phyloP scores from a whole-genome alignment of 2,797 vertebrate genomes.

The Cyclura pinguis region DNA sequence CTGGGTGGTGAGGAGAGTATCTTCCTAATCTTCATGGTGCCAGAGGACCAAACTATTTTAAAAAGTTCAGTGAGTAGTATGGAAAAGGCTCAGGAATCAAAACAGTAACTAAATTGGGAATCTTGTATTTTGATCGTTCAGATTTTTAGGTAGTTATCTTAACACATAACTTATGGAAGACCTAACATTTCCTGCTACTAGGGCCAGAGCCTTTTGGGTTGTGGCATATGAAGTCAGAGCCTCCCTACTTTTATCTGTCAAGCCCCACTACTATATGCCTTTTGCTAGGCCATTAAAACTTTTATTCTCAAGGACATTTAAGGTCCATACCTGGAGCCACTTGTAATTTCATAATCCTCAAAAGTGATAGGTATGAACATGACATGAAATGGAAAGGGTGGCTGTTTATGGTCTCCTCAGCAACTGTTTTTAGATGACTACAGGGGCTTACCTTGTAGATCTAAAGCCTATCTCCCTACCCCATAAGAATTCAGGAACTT shows the following conservation, averaged over 20 bases:
- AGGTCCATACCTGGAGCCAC: neutral
- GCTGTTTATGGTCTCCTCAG: neutral
- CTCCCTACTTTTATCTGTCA: neutral
- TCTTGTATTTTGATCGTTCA: neutral
- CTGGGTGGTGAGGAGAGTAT: neutral
- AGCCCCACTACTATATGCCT: neutral
- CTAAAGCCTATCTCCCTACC: neutral
- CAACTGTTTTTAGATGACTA: neutral
- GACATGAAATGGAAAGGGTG: neutral
- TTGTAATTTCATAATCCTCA: neutral
- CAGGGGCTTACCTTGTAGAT: too few relatives aligned
- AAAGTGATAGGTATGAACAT: neutral
- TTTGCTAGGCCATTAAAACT: neutral
- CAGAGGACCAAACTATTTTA: neutral
- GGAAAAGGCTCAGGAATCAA: neutral
- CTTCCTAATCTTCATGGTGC: neutral
- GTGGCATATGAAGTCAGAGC: neutral
- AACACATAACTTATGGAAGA: too few relatives aligned
- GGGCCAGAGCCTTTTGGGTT: neutral
- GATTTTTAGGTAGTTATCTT: neutral
- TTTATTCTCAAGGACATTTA: neutral
- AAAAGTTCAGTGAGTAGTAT: neutral
- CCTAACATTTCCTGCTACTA: neutral
- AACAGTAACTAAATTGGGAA: neutral
- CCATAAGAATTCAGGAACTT: neutral